These are phyloP conservation scores for Tamandua tetradactyla DNA, from an alignment of 2,797 vertebrate genomes.

Conservation along the genomic window DNA sequence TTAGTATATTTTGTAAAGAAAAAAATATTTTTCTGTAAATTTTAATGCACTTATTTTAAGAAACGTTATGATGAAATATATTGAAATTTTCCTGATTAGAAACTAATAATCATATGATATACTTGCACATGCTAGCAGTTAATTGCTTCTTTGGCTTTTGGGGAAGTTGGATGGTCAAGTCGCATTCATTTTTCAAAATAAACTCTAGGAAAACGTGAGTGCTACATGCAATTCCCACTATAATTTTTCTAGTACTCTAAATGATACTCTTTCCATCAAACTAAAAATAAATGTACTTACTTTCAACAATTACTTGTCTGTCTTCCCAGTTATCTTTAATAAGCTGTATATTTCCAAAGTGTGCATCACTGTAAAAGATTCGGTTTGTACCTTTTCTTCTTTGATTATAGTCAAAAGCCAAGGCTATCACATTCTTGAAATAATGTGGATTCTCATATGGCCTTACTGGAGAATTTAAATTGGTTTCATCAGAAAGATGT, in stretches of 20 bases:
- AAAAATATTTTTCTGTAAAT: background rate
- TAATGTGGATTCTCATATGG: constrained; percentile 95
- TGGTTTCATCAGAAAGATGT: constrained; percentile 96
- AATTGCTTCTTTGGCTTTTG: constrained; percentile 33
- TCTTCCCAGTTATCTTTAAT: constrained; percentile 97
- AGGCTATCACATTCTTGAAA: constrained; percentile 95
- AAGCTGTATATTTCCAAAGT: constrained; percentile 98
- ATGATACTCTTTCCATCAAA: background rate
- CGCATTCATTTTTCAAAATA: constrained; percentile 22
- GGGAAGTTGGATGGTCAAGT: background rate
- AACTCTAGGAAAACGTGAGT: background rate
- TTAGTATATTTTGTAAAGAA: background rate
- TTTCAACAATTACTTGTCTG: constrained; percentile 92
- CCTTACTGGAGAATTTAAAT: constrained; percentile 96
- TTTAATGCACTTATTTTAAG: background rate
- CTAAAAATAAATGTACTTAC: constrained; percentile 87
- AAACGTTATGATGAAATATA: background rate
- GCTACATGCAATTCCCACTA: background rate
- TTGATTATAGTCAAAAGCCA: constrained; percentile 95
- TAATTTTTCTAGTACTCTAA: constrained; percentile 6
- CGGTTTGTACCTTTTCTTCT: constrained; percentile 91
- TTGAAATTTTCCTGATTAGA: background rate
- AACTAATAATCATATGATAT: background rate
- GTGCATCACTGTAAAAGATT: constrained; percentile 98
- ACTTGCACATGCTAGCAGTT: background rate